Base-by-base conservation (phyloP, 2,888 invertebrate genomes). In the Mythimna pallens region DNA sequence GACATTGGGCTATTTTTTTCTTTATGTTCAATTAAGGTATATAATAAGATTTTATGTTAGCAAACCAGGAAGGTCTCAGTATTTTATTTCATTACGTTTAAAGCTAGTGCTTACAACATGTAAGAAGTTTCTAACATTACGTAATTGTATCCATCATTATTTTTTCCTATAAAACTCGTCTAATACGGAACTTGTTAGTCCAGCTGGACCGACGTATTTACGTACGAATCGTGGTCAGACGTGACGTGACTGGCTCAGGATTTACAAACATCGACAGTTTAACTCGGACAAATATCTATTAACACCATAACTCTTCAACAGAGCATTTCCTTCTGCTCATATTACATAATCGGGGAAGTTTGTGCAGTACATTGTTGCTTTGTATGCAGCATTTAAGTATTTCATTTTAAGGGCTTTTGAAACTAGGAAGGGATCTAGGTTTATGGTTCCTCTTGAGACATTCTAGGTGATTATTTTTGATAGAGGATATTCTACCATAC, bases 161-260 rank as follows among this genome's bases (percentile, higher is more conserved):
- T 81, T 80, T 80, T 82, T 66, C 59, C 54, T 17, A 30, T 65
- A 69, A 70, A 81, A 55, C 61, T 67, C 50, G 55, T 58, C 40
- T 25, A 67, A 34, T 59, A 59, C 68, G 78, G 78, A 80, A 80
- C 82, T 78, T 69, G 80, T 80, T 82, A 78, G 65, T 72, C 52
- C 40, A 78, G 59, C 72, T 81, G 66, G 52, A 66, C 65, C 82
- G 73, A 59, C 52, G 82, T 82, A 73, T 82, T 82, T 82, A 80
- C 79, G 69, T 64, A 78, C 66, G n/a, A 70, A 78, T 67, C 78
- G 69, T 70, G 47, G 59, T 57, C 52, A 69, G 50, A 78, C 69
- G 64, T 78, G 77, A 76, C 74, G 47, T 76, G 73, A 67, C 70
- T 58, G 14, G 64, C 36, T 2, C 59, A 77, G 73, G 67, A 67